Base-by-base conservation (phyloP, 2,888 invertebrate genomes). In the Pemphredon lugubris region DNA sequence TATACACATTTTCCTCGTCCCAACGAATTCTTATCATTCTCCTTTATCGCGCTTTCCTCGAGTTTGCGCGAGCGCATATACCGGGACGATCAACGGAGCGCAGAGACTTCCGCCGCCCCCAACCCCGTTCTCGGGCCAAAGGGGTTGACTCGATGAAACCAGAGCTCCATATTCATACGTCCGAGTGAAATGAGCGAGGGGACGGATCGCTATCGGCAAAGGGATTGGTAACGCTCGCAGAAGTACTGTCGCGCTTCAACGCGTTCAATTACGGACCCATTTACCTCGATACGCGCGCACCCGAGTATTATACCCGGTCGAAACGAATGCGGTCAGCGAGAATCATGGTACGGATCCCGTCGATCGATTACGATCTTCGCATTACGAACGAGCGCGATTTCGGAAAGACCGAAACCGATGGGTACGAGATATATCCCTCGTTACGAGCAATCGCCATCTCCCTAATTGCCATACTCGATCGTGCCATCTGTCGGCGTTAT, bases 381-480 rank as follows among this genome's bases (percentile, higher is more conserved):
- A 11, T 34, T 30, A 7, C 7, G 30, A 47, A 63, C 57, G 30
- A 13, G 23, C 21, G 45, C 30, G 54, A 69, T 61, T 51, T 58
- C 45, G 51, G 18, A 11, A 42, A 16, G 59, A 60, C 55, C 67
- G 48, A 26, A 50, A 42, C 9, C 32, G 6, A 30, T 21, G 16
- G 16, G 3, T 11, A 42, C 26, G 32, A 3, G 42, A 11, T 16
- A 11, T 13, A 30, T 55, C 61, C 63, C 42, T 73, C 60, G 34
- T 74, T 65, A 68, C 44, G 2, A 54, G 54, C 55, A 51, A 70
- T 66, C 37, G 55, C 58, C 59, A 57, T 64, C 68, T 50, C 53
- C 74, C 59, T 75, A 66, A 75, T 75, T 73, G 51, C 53, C 60
- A 20, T 42, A 20, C 6, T 34, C 21, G 64, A 57, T 26, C 66